Conservation (phyloP, 2,888 invertebrate species). For the Erebia palarica region DNA sequence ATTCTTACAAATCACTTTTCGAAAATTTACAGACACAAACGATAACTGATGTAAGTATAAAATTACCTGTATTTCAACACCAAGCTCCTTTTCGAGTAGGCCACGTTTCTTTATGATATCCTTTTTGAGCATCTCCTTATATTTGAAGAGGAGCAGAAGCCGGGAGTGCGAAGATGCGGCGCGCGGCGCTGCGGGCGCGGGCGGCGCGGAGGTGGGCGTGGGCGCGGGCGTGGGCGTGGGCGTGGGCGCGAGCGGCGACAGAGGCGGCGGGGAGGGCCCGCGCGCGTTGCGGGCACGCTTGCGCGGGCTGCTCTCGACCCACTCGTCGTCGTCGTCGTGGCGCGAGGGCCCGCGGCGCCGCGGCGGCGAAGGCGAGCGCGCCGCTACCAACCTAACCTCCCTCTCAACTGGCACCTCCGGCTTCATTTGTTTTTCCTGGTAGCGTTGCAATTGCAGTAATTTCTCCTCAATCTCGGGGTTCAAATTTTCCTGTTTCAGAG, state of each 20-base stretch:
- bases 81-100: conserved; percentile 93
- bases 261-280: conserved; percentile 54
- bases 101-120: conserved; percentile 96
- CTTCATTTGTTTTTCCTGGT: conserved; percentile 91
- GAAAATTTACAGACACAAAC: too few relatives aligned
- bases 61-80: conserved; percentile 92
- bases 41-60: neutral
- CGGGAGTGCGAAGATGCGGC: conserved; percentile 82
- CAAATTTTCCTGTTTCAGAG: conserved; percentile 94
- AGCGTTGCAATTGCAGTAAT: conserved; percentile 91
- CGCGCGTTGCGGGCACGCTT: conserved; percentile 51
- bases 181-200: conserved; percentile 57
- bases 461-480: conserved; percentile 97
- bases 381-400: conserved; percentile 53
- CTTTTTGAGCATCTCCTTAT: conserved; percentile 95
- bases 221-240: conserved; percentile 44
- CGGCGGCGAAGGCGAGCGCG: conserved; percentile 55
- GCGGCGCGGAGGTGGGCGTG: conserved; percentile 59
- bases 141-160: conserved; percentile 90
- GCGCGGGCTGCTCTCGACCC: conserved; percentile 68
- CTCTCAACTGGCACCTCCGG: conserved; percentile 72
- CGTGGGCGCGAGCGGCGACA: conserved; percentile 44
- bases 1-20: too few relatives aligned
- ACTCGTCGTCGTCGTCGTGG: conserved; percentile 73
- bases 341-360: conserved; percentile 61